phyloP scores from a whole-genome alignment of 2,797 vertebrate genomes.

The Sciurus carolinensis region DNA sequence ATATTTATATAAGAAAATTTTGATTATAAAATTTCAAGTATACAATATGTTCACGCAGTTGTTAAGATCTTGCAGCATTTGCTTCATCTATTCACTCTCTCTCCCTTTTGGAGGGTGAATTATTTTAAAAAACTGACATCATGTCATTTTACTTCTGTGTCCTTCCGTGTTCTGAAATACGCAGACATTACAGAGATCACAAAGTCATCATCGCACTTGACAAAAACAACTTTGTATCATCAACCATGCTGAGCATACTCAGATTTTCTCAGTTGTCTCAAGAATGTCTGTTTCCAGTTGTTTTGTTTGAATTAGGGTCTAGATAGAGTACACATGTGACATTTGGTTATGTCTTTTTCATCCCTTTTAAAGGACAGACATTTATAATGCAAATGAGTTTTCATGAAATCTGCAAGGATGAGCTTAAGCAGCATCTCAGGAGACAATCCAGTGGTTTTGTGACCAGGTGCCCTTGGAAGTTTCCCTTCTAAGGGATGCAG shows the following conservation, averaged over 20 bases:
- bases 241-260: constrained; percentile 23
- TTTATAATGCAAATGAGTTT: background rate
- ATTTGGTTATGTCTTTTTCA: constrained; percentile 24
- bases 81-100: background rate
- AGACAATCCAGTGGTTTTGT: background rate
- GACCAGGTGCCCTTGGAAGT: background rate
- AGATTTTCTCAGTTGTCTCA: constrained; percentile 28
- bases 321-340: background rate
- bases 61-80: background rate
- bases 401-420: background rate
- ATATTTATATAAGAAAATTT: background rate
- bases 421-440: background rate
- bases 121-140: constrained; percentile 39
- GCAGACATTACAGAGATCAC: constrained; percentile 7
- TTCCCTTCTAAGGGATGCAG: background rate
- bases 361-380: constrained; percentile 26
- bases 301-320: constrained; percentile 20
- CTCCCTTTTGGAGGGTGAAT: constrained; percentile 21
- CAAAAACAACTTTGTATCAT: background rate
- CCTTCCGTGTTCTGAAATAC: constrained; percentile 23
- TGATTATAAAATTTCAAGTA: constrained; percentile 44
- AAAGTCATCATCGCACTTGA: background rate
- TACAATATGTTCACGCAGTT: constrained; percentile 17
- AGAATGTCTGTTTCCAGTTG: background rate
- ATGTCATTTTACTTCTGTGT: constrained; percentile 14